Evolutionary conservation across 2,113 vertebrate species (phyloP).

Genomic region (Asarcornis scutulata): DNA sequence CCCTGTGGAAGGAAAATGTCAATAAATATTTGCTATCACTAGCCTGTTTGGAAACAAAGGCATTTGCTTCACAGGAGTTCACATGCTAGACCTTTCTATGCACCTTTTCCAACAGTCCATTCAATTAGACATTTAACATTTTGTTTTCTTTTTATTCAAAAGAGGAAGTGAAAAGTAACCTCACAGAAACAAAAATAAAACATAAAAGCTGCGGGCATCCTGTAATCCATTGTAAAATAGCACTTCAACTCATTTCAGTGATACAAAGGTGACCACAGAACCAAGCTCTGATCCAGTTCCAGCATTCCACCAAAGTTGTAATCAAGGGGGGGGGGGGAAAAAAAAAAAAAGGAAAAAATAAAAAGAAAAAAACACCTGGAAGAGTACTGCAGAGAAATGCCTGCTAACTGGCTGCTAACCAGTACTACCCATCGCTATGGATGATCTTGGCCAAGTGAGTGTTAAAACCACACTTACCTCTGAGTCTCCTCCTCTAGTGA

Average conservation of each 20-base stretch:
- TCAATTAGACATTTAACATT: slow-evolving; percentile 10
- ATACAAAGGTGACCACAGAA: background rate
- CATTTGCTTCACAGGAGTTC: slow-evolving; percentile 24
- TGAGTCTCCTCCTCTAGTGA: background rate
- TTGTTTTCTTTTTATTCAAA: background rate
- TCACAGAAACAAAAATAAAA: slow-evolving; percentile 37
- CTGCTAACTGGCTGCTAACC: background rate
- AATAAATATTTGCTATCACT: slow-evolving; percentile 58
- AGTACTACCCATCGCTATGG: background rate
- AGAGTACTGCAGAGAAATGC: background rate
- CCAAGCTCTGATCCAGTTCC: background rate
- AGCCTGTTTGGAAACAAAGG: slow-evolving; percentile 50
- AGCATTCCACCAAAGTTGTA: background rate
- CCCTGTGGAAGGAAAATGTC: slow-evolving; percentile 63
- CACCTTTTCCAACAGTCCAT: background rate
- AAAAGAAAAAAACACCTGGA: background rate
- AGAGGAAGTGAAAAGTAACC: slow-evolving; percentile 47
- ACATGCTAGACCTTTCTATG: background rate
- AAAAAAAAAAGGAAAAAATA: background rate
- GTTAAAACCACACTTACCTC: background rate
- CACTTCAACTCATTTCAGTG: background rate
- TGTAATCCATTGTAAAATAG: slow-evolving; percentile 8
- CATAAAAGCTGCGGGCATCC: background rate
- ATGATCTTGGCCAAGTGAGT: accelerated
- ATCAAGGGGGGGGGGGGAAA: background rate